Conservation (phyloP, 1,140 invertebrate species). For the Geopemphigus sp. region DNA sequence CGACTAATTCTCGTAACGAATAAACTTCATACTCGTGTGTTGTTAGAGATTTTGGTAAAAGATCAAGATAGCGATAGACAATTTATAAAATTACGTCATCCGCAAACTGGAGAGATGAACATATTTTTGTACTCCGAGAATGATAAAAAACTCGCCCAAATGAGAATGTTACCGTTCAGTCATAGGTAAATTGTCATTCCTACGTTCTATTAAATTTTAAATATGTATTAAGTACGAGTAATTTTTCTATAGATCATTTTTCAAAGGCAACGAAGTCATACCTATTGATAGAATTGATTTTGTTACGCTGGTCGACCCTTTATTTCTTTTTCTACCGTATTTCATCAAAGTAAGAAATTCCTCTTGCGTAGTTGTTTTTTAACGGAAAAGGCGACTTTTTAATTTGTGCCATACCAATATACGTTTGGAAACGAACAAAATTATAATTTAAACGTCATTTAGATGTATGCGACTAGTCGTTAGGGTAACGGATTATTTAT, state of each 20-base stretch:
- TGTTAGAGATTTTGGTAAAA: slow-evolving; percentile 12
- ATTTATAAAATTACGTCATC: slow-evolving; percentile 38
- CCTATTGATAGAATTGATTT: slow-evolving; percentile 36
- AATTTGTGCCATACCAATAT: too few relatives aligned
- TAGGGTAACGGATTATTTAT: not conserved
- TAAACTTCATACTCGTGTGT: not conserved
- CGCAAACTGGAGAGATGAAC: slow-evolving; percentile 7
- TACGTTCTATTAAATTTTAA: not conserved
- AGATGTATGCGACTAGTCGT: too few relatives aligned
- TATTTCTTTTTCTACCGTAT: slow-evolving; percentile 31
- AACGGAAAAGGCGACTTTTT: too few relatives aligned
- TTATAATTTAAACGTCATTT: too few relatives aligned
- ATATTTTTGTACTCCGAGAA: slow-evolving; percentile 6
- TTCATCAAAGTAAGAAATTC: slow-evolving; percentile 37
- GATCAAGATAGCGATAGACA: not conserved
- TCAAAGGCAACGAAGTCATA: slow-evolving; percentile 12
- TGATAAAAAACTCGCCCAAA: slow-evolving; percentile 15
- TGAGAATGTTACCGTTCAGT: slow-evolving; percentile 4
- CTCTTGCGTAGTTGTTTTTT: too few relatives aligned
- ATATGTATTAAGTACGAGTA: not conserved
- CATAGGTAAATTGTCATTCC: slow-evolving; percentile 15
- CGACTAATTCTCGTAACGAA: not conserved
- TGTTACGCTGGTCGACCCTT: slow-evolving; percentile 7
- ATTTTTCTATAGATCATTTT: slow-evolving; percentile 20
- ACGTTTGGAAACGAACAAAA: too few relatives aligned